phyloP scores from a whole-genome alignment of 2,797 vertebrate species.

The Phrynocephalus vlangalii region DNA sequence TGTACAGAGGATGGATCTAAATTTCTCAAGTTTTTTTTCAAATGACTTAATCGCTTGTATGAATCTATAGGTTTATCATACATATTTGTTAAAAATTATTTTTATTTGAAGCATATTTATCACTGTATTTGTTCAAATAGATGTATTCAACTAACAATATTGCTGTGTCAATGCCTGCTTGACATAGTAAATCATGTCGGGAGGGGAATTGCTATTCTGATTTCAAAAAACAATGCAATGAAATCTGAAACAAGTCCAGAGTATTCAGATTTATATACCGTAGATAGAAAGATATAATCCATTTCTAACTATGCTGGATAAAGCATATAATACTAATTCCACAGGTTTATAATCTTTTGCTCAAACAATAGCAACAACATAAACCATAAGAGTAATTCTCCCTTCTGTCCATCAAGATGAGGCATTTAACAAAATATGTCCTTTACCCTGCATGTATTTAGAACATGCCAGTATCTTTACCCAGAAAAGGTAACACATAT shows the following conservation, averaged over 20 bases:
- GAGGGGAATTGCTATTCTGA: background rate
- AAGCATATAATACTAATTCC: background rate
- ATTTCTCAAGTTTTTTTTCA: background rate
- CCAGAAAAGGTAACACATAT: background rate
- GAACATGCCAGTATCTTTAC: background rate
- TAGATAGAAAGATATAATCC: background rate
- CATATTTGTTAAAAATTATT: background rate
- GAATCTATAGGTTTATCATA: background rate
- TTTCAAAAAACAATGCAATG: background rate
- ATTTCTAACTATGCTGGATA: background rate
- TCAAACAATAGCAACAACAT: background rate
- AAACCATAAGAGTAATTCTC: background rate
- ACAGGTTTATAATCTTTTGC: slow-evolving; percentile 2
- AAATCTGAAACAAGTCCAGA: too few species aligned
- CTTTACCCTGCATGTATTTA: background rate
- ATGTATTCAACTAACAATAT: background rate
- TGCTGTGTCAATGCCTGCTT: background rate
- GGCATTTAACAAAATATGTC: background rate
- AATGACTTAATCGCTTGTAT: background rate
- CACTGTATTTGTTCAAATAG: background rate
- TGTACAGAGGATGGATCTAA: background rate
- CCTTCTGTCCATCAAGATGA: background rate
- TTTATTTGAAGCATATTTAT: background rate
- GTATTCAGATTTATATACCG: too few species aligned
- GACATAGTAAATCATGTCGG: background rate